Evolutionary conservation across 2,797 vertebrate genomes (phyloP).

Genomic region (Oreonectes daqikongensis): DNA sequence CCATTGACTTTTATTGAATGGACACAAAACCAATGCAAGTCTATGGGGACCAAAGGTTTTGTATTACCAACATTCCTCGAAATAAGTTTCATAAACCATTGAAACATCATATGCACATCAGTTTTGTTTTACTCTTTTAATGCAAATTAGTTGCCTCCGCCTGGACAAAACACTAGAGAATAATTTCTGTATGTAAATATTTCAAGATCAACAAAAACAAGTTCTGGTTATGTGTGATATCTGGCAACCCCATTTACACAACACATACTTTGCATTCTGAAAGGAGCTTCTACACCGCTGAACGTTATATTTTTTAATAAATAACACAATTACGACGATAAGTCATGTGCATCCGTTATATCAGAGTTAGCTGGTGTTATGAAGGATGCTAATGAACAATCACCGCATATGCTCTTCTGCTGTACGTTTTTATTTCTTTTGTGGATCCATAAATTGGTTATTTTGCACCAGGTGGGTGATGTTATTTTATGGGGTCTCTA

Average conservation of each 20-base stretch:
- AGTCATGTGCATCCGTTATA: constrained; percentile 10
- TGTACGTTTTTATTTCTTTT: background rate
- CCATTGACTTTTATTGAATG: too few relatives aligned
- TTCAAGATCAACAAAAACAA: background rate
- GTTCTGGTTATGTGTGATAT: background rate
- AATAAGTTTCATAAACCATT: background rate
- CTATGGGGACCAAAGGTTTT: too few relatives aligned
- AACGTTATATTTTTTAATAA: constrained; percentile 10
- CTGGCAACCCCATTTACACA: background rate
- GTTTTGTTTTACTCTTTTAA: background rate
- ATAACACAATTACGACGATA: constrained; percentile 21
- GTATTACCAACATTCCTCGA: too few relatives aligned
- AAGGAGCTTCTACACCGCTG: background rate
- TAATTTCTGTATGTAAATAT: background rate
- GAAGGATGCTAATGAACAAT: constrained; percentile 1
- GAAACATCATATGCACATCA: background rate
- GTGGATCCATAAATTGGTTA: constrained; percentile 2
- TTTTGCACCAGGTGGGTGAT: constrained; percentile 26
- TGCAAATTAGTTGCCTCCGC: background rate
- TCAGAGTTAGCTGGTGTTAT: background rate
- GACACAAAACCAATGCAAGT: too few relatives aligned
- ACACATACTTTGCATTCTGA: constrained; percentile 22
- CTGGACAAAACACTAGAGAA: background rate
- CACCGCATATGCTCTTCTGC: background rate
- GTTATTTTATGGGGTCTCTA: background rate